phyloP scores from a whole-genome alignment of 2,113 vertebrate genomes.

The Paraplagusia blochii region DNA sequence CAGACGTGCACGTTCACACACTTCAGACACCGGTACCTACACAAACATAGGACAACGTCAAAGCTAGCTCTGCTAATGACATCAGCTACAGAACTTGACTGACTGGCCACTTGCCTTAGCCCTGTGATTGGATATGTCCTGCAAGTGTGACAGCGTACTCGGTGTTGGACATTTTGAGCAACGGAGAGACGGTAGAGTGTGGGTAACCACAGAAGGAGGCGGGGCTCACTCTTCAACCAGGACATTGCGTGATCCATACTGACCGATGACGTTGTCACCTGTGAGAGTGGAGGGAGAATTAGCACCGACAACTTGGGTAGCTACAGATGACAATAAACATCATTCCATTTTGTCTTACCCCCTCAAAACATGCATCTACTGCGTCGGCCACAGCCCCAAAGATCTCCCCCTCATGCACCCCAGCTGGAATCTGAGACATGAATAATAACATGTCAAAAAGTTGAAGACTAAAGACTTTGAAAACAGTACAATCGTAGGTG shows the following conservation, averaged over 20 bases:
- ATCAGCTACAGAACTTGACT: background rate
- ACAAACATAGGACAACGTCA: conserved; percentile 11
- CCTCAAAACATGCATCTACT: conserved; percentile 74
- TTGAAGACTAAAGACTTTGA: background rate
- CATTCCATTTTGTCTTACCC: conserved; percentile 62
- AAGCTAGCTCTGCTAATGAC: background rate
- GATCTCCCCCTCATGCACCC: conserved; percentile 75
- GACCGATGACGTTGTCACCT: conserved; percentile 51
- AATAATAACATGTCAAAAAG: background rate
- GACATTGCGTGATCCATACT: conserved; percentile 73
- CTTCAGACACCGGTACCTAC: conserved; percentile 83
- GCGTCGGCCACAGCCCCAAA: conserved; percentile 75
- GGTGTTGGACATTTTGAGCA: conserved; percentile 72
- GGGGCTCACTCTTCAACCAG: conserved; percentile 80
- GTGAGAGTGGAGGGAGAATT: conserved; percentile 46
- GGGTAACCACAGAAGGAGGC: conserved; percentile 81
- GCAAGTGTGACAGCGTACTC: conserved; percentile 76
- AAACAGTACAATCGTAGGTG: too few relatives aligned
- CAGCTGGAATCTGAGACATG: conserved; percentile 74
- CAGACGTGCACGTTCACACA: conserved; percentile 85
- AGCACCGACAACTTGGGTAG: background rate
- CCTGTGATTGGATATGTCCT: conserved; percentile 78
- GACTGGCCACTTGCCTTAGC: conserved; percentile 70
- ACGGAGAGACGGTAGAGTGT: conserved; percentile 73
- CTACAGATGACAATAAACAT: conserved; percentile 8